Percentiles rank a stretch among this genome's conserved stretches.
Conservation (phyloP, 2,888 invertebrate genomes). For the Eulithis testata region DNA sequence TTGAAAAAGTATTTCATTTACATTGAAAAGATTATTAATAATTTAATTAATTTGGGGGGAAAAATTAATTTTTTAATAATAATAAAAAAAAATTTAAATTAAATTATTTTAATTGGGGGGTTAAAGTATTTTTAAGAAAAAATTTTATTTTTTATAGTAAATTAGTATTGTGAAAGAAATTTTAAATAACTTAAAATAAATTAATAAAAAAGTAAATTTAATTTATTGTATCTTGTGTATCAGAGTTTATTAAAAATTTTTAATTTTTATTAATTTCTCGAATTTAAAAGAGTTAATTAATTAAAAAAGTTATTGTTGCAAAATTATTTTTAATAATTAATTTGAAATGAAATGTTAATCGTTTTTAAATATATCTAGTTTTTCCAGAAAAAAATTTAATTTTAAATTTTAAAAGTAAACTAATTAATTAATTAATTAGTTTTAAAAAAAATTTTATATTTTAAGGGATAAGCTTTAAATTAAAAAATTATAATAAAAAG, state of each 20-base stretch:
- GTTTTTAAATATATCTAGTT: constrained; percentile 88
- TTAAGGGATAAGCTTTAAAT: constrained; percentile 86
- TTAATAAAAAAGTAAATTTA: constrained; percentile 82
- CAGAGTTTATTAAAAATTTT: constrained; percentile 86
- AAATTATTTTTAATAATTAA: constrained; percentile 86
- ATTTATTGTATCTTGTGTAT: constrained; percentile 89
- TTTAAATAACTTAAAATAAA: constrained; percentile 80
- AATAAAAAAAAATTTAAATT: constrained; percentile 78
- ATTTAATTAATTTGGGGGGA: constrained; percentile 67
- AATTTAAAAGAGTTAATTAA: constrained; percentile 86
- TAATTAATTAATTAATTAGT: constrained; percentile 54
- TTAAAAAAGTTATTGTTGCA: constrained; percentile 84
- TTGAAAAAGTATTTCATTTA: constrained; percentile 87
- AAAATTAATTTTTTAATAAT: constrained; percentile 64
- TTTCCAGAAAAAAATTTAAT: constrained; percentile 76
- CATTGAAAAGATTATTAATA: constrained; percentile 85
- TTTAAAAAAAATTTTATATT: constrained; percentile 69
- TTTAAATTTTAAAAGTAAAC: constrained; percentile 74
- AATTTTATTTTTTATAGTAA: constrained; percentile 81
- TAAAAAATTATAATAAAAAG: constrained; percentile 80
- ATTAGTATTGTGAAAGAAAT: constrained; percentile 85
- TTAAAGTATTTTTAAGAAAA: constrained; percentile 80
- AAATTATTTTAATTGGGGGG: constrained; percentile 59
- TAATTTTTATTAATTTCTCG: constrained; percentile 77
- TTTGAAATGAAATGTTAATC: constrained; percentile 87